Base-by-base conservation (phyloP, 2,888 invertebrate species). In the Dolichopus griseipennis region DNA sequence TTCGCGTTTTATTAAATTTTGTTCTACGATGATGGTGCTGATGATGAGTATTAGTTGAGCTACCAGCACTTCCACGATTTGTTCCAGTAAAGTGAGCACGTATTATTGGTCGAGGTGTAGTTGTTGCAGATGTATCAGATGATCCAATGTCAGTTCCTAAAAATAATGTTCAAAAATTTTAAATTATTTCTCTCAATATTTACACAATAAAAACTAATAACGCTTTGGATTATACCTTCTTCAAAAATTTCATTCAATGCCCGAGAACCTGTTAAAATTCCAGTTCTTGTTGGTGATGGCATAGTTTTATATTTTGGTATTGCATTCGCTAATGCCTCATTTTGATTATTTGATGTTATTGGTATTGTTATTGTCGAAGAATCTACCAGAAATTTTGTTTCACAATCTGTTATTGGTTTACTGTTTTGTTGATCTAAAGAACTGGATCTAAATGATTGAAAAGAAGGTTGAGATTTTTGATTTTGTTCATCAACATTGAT, bases 1-100 rank as follows among this genome's bases (percentile, higher is more conserved):
- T 90, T 61, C 90, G 83, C 15, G 86, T 86, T 77, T 90, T 90
- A 73, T 88, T 88, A 74, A 89, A 85, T 79, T 90, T 90, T 71
- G 86, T 85, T 66, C 88, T 84, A 52, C 88, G 83, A 74, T 88
- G 87, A 37, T 64, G 64, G 20, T 64, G 64, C 33, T 64, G 33
- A 20, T 84, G 84, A 74, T 21, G 75, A 37, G 75, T 72, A 67
- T 76, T 72, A 69, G 68, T 71, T 72, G 68, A 43, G 63, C 63
- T 69, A 21, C 65, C 22, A 33, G 7, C 65, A 52, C 33, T 69
- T 52, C 41, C 64, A 18, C 70, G 69, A 67, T 69, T 72, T 33
- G 69, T 73, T 37, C 68, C 71, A 64, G 70, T 70, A 66, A 71
- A 70, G n/a, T 71, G 67, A 67, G 76, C 78, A 65, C 79, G 73